phyloP scores from a whole-genome alignment of 2,888 invertebrate genomes.

The Chrysopilus asiliformis region DNA sequence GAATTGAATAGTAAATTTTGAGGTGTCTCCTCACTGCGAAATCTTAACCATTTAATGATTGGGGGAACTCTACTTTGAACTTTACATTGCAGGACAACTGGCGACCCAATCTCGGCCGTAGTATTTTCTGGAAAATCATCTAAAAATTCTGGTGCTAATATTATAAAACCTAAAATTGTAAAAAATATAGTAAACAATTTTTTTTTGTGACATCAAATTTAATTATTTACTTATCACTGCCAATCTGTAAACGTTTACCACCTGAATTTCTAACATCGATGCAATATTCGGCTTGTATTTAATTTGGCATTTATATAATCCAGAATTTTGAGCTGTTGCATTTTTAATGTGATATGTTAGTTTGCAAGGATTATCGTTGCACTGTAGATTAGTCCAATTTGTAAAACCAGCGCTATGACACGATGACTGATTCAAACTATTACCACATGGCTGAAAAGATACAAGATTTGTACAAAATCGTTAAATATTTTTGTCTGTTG shows the following conservation, averaged over 20 bases:
- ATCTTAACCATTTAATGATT: slow-evolving; percentile 31
- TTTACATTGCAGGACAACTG: slow-evolving; percentile 30
- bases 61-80: slow-evolving; percentile 29
- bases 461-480: not conserved
- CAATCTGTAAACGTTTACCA: slow-evolving; percentile 31
- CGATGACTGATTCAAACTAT: slow-evolving; percentile 13
- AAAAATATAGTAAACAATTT: too few species aligned
- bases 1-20: not conserved
- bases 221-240: slow-evolving; percentile 29
- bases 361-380: slow-evolving; percentile 15
- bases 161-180: too few species aligned
- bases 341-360: slow-evolving; percentile 23
- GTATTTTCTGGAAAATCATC: slow-evolving; percentile 26
- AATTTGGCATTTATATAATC: slow-evolving; percentile 31
- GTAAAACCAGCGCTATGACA: slow-evolving; percentile 19
- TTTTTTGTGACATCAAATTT: too few species aligned
- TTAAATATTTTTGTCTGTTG: not conserved
- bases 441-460: slow-evolving; percentile 24
- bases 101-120: slow-evolving; percentile 20
- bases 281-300: slow-evolving; percentile 21
- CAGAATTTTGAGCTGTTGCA: slow-evolving; percentile 32
- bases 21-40: slow-evolving; percentile 14
- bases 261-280: slow-evolving; percentile 26
- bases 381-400: slow-evolving; percentile 32
- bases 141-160: slow-evolving; percentile 26